Evolutionary conservation across 2,113 vertebrate species (phyloP).

Genomic region (Podarcis muralis): DNA sequence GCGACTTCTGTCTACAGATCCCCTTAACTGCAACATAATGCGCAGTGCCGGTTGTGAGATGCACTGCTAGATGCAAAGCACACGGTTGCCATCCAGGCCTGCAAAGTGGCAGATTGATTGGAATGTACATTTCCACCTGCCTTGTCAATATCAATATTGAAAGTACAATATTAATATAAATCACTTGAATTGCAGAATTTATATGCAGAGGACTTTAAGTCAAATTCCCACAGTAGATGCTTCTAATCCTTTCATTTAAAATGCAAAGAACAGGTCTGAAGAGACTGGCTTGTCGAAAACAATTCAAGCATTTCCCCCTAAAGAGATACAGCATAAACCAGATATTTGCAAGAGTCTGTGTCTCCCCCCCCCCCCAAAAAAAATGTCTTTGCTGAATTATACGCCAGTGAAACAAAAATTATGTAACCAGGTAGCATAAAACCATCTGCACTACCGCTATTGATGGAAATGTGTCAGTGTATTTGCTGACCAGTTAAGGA

Average conservation of each 20-base stretch:
- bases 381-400: background rate
- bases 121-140: background rate
- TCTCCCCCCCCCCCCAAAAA: too few species aligned
- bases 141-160: too few species aligned
- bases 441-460: background rate
- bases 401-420: background rate
- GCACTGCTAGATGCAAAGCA: background rate
- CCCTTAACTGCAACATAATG: background rate
- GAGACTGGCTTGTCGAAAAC: background rate
- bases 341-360: background rate
- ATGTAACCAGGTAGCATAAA: background rate
- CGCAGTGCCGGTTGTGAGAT: background rate
- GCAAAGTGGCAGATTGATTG: too few species aligned
- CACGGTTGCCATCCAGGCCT: too few species aligned
- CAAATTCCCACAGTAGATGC: background rate
- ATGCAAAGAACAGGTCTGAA: background rate
- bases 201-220: background rate
- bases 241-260: background rate
- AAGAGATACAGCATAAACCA: background rate
- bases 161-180: background rate
- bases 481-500: background rate
- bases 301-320: background rate
- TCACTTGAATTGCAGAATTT: background rate
- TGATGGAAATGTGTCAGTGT: background rate
- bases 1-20: background rate